A percentile compares a stretch with the other conserved stretches of the same genome.
Evolutionary conservation across 2,797 vertebrate genomes (phyloP).

Genomic region (Notolepis coatsorum): DNA sequence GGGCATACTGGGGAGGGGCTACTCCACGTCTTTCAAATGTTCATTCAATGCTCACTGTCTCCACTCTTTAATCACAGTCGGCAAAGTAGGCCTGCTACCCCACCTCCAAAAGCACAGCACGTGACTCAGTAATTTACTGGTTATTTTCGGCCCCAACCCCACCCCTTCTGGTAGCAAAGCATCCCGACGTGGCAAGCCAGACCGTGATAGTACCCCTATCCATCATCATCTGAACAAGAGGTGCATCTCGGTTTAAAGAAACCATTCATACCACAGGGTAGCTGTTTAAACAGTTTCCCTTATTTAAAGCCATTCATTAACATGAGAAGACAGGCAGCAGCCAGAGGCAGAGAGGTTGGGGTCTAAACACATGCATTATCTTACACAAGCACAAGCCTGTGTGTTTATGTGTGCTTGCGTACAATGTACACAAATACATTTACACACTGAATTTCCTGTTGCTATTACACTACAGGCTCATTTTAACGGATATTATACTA

Average conservation of each 20-base stretch:
- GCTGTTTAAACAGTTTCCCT: conserved; percentile 1
- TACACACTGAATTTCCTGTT: too few species aligned
- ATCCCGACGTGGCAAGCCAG: neutral
- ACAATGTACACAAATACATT: too few species aligned
- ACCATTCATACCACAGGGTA: neutral
- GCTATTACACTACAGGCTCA: too few species aligned
- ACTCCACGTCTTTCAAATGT: too few species aligned
- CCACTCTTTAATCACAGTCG: neutral
- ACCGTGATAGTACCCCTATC: neutral
- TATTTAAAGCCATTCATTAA: conserved; percentile 15
- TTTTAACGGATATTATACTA: too few species aligned
- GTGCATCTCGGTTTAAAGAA: neutral
- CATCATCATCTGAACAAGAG: neutral
- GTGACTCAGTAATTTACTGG: neutral
- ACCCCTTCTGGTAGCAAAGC: neutral
- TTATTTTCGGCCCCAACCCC: neutral
- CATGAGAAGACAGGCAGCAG: neutral
- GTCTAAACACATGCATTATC: conserved; percentile 1
- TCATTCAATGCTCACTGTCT: too few species aligned
- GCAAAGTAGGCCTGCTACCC: too few species aligned
- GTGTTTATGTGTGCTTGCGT: too few species aligned
- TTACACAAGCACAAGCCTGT: too few species aligned
- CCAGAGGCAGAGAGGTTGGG: neutral
- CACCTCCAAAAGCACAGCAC: too few species aligned
- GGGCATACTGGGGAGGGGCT: too few species aligned